Percentiles rank a stretch among this genome's conserved stretches.
Conservation (phyloP, 2,888 invertebrate species). For the Quadroppia sp. region DNA sequence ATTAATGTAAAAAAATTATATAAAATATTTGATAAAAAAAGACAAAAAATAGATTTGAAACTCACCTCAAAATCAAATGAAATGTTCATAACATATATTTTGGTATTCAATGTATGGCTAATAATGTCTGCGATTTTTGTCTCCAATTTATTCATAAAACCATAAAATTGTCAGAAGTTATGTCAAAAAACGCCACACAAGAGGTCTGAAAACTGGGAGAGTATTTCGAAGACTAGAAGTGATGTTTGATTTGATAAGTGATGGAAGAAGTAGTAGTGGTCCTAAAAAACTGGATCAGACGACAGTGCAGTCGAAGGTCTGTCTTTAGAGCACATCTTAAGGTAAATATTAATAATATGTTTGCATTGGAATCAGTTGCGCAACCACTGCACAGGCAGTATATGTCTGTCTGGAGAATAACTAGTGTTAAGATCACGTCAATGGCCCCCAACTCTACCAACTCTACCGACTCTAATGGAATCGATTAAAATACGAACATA, state of each 20-base stretch:
- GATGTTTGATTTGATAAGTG: constrained; percentile 19
- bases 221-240: constrained; percentile 1
- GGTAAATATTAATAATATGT: not conserved
- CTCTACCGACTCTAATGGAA: not conserved
- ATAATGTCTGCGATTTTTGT: not conserved
- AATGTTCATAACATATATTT: not conserved
- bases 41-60: not conserved
- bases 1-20: too few species aligned
- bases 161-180: constrained; percentile 1
- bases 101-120: not conserved
- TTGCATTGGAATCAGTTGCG: not conserved
- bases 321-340: not conserved
- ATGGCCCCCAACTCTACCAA: constrained; percentile 18
- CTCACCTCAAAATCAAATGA: not conserved
- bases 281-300: constrained; percentile 5
- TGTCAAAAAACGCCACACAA: constrained; percentile 31
- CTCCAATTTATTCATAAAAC: not conserved
- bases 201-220: not conserved
- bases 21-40: not conserved
- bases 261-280: not conserved
- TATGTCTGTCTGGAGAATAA: not conserved
- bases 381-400: not conserved
- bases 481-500: not conserved
- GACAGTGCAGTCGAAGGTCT: not conserved
- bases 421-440: constrained; percentile 27